Conservation (phyloP, 2,888 invertebrate species). For the Drosophila paranaensis region DNA sequence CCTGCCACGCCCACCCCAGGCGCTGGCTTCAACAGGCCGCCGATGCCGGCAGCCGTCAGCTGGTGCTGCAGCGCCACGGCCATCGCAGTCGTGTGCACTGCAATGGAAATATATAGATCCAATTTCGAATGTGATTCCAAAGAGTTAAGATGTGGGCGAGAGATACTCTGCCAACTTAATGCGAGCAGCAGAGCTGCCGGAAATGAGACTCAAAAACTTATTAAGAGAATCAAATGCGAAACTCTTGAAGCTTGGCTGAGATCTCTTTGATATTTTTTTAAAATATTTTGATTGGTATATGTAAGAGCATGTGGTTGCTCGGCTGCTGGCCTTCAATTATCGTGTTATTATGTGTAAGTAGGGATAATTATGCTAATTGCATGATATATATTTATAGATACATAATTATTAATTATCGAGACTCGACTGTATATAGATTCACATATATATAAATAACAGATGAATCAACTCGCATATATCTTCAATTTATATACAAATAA, state of each 20-base stretch:
- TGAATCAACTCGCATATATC: no score
- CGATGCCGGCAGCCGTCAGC: slow-evolving; percentile 82
- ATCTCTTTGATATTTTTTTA: background rate
- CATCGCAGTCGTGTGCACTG: slow-evolving; percentile 83
- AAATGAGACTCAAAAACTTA: background rate
- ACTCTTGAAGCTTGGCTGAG: background rate
- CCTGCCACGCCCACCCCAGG: slow-evolving; percentile 82
- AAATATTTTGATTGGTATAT: no score
- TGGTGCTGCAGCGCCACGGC: slow-evolving; percentile 84
- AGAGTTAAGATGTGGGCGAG: background rate
- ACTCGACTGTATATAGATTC: background rate
- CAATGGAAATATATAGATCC: slow-evolving; percentile 15
- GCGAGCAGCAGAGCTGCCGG: background rate
- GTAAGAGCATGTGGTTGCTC: no score
- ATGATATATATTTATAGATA: background rate
- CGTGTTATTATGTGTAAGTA: no score
- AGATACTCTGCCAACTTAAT: background rate
- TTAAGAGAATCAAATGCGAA: background rate
- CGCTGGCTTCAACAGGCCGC: slow-evolving; percentile 82
- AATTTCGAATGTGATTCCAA: slow-evolving; percentile 3
- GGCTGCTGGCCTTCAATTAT: no score
- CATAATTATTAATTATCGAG: no score
- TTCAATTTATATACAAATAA: no score
- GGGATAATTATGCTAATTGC: no score
- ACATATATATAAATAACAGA: background rate